Conservation (phyloP, 2,113 vertebrate species). For the Natator depressus region DNA sequence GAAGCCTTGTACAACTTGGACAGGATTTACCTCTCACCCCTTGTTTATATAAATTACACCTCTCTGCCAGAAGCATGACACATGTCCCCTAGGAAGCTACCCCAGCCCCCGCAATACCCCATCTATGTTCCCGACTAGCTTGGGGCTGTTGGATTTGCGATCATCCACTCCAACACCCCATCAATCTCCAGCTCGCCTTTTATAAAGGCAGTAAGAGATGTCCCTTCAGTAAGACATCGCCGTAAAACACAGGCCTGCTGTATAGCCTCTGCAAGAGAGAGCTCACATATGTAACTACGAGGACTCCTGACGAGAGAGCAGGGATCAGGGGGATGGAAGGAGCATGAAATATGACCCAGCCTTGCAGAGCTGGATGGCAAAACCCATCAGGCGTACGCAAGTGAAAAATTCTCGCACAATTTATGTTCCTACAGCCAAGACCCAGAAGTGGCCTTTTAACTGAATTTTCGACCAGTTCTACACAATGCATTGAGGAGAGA, state of each 20-base stretch:
- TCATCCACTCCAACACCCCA: conserved; percentile 36
- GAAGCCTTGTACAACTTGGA: background rate
- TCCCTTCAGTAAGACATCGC: background rate
- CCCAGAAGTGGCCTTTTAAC: conserved; percentile 58
- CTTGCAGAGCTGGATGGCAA: conserved; percentile 49
- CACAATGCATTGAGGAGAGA: conserved; percentile 50
- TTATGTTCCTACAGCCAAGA: conserved; percentile 55
- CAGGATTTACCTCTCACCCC: conserved; percentile 46
- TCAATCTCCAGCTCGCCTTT: conserved; percentile 56
- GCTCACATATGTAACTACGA: background rate
- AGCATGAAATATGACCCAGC: conserved; percentile 33
- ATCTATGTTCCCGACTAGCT: conserved; percentile 51
- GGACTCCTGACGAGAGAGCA: conserved; percentile 16
- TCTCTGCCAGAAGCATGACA: conserved; percentile 41
- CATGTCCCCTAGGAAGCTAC: conserved; percentile 39
- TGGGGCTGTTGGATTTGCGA: conserved; percentile 68
- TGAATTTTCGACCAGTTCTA: conserved; percentile 73
- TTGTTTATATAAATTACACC: conserved; percentile 36
- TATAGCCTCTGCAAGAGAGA: background rate
- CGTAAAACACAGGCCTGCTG: conserved; percentile 43
- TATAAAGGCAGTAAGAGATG: conserved; percentile 25
- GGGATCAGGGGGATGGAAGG: background rate
- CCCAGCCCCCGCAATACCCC: conserved; percentile 35
- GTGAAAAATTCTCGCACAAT: conserved; percentile 46
- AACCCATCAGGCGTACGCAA: background rate